Base-by-base conservation (phyloP, 2,113 vertebrate genomes). In the Marmota flaviventris region DNA sequence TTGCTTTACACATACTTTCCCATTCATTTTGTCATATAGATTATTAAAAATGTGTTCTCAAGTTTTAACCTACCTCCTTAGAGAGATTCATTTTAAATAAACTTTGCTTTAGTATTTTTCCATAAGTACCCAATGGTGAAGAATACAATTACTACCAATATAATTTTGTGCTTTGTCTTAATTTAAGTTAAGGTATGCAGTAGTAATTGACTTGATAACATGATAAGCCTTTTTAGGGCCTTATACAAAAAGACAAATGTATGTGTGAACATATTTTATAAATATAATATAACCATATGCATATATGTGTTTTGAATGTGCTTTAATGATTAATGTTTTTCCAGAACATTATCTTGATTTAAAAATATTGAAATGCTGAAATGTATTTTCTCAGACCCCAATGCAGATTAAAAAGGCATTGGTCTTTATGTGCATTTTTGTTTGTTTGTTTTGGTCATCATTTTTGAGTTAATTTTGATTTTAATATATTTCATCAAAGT, bases 321-420 rank as follows among this genome's bases (percentile, higher is more conserved):
- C 58, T 94, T 84, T 73, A 70, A 69, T 89, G 27, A 32, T 65
- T 95, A 65, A 58, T 29, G 58, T 53, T 93, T 87, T 79, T 4
- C 5, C 45, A 73, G 20, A 91, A 58, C 12, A 34, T 77, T 69
- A 70, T 16, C 65, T 2, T 58, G 39, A 3, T 48, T 89, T 76
- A 34, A 96, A 77, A 85, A 75, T 61, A 79, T 75, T 37, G 12
- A 91, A 67, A 39, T 25, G 65, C 13, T 70, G 16, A 53, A 65
- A 67, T 5, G 22, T 17, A 6, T 72, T 70, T 87, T 88, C 48
- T 84, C 10, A 84, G 10, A 0, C 7, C 2, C 3, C 76, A 56
- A 2, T 94, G 45, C 76, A 20, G 7, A 6, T 91, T 1, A 79
- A 1, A 2, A 45, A 73, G 45, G 2, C 34, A 39, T 42, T 84